Evolutionary conservation across 1,140 invertebrate genomes (phyloP).

Genomic region (Lethrus apterus): DNA sequence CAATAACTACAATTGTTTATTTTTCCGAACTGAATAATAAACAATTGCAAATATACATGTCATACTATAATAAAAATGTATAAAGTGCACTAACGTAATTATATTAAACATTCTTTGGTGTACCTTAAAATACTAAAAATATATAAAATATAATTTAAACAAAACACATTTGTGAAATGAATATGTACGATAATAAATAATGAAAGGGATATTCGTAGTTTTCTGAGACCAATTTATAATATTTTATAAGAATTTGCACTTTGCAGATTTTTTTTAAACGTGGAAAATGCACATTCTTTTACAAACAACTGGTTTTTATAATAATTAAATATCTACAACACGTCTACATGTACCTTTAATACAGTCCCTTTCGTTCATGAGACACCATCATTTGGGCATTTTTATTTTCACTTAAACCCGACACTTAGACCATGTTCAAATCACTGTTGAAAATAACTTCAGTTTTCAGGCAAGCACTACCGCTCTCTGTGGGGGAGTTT

Average conservation of each 20-base stretch:
- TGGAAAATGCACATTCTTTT: slow-evolving; percentile 2
- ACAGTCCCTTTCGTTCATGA: slow-evolving; percentile 2
- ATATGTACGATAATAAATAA: slow-evolving; percentile 29
- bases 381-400: slow-evolving; percentile 1
- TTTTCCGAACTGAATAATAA: slow-evolving; percentile 5
- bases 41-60: slow-evolving; percentile 16
- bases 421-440: slow-evolving; percentile 44
- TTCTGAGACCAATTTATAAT: slow-evolving; percentile 32
- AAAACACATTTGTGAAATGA: slow-evolving; percentile 31
- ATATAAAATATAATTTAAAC: slow-evolving; percentile 36
- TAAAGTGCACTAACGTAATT: slow-evolving; percentile 30
- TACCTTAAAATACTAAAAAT: slow-evolving; percentile 32
- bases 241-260: slow-evolving; percentile 20
- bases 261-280: slow-evolving; percentile 6
- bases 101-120: slow-evolving; percentile 39
- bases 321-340: slow-evolving; percentile 7
- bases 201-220: slow-evolving; percentile 28
- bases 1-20: slow-evolving; percentile 1
- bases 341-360: slow-evolving; percentile 6
- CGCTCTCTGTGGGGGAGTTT: slow-evolving; percentile 63
- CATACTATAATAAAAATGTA: slow-evolving; percentile 36
- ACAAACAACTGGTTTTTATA: slow-evolving; percentile 6
- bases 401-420: too few species aligned
- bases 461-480: slow-evolving; percentile 60
- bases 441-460: slow-evolving; percentile 49